These are phyloP conservation scores for Manis pentadactyla DNA, from an alignment of 2,797 vertebrate genomes.

Conservation along the genomic window DNA sequence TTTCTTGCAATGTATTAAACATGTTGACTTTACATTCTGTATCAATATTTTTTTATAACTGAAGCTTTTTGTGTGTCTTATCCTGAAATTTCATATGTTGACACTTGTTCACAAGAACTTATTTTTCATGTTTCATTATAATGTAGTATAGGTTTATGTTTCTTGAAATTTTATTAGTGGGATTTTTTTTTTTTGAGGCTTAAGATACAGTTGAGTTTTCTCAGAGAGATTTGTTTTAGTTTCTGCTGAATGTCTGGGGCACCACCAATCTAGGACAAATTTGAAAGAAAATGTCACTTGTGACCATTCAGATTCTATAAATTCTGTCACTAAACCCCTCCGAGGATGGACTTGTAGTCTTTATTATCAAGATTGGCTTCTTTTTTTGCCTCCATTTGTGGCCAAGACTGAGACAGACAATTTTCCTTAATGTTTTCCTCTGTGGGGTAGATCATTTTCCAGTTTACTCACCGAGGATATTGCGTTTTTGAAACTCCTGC, in stretches of 20 bases:
- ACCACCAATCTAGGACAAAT: neutral
- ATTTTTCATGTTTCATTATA: neutral
- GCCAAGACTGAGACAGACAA: neutral
- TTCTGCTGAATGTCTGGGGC: neutral
- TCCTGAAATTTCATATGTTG: neutral
- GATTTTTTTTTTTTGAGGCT: neutral
- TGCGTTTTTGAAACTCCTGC: neutral
- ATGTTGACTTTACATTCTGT: neutral
- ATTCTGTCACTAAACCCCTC: neutral
- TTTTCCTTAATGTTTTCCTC: neutral
- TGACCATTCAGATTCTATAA: neutral
- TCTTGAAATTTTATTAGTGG: neutral
- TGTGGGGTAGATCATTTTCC: neutral
- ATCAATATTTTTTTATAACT: neutral
- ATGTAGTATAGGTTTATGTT: conserved; percentile 21
- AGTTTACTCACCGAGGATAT: neutral
- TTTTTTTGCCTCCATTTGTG: conserved; percentile 15
- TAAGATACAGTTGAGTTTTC: neutral
- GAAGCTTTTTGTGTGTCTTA: conserved; percentile 5
- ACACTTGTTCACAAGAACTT: neutral
- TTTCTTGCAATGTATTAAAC: conserved; percentile 5
- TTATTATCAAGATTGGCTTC: neutral
- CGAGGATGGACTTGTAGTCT: neutral
- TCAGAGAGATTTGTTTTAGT: neutral
- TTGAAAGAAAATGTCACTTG: conserved; percentile 4